These are phyloP conservation scores for Ashinkailepas kermadecensis DNA, from an alignment of 2,888 invertebrate species.

Conservation along the genomic window DNA sequence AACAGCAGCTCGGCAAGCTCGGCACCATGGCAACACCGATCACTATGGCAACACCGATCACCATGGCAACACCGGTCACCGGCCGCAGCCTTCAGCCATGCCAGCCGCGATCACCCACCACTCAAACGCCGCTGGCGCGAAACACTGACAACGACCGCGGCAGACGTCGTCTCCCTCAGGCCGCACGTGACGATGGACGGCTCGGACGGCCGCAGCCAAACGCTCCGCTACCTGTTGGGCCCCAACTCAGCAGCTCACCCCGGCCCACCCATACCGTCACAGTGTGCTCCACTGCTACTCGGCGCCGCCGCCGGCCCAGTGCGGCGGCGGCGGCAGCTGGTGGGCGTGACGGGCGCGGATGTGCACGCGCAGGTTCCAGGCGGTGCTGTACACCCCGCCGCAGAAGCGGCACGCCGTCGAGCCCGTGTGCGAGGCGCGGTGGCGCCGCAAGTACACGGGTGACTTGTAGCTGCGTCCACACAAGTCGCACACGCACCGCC, in stretches of 20 bases:
- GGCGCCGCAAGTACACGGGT: conserved; percentile 28
- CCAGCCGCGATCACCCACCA: too few species aligned
- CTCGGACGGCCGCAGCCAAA: not conserved
- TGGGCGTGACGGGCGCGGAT: conserved; percentile 24
- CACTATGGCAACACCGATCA: too few species aligned
- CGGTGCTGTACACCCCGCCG: conserved; percentile 32
- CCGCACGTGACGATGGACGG: too few species aligned
- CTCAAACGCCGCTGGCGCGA: too few species aligned
- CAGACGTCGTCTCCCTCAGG: too few species aligned
- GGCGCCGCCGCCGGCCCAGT: conserved; percentile 51
- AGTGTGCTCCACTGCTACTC: conserved; percentile 31
- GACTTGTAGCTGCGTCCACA: conserved; percentile 6
- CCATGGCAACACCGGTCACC: too few species aligned
- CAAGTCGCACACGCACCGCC: not conserved
- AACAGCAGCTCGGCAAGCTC: too few species aligned
- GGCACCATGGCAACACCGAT: too few species aligned
- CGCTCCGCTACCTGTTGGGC: too few species aligned
- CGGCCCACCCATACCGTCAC: conserved; percentile 30
- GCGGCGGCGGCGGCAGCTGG: conserved; percentile 65
- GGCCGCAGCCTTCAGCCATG: too few species aligned
- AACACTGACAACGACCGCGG: too few species aligned
- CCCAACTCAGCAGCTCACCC: not conserved
- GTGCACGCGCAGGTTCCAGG: conserved; percentile 29
- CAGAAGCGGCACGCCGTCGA: conserved; percentile 33
- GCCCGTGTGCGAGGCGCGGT: conserved; percentile 28